Evolutionary conservation across 2,888 invertebrate species (phyloP), one percentile per base, ranked within the genome.

Genomic region (Eupithecia tripunctaria): DNA sequence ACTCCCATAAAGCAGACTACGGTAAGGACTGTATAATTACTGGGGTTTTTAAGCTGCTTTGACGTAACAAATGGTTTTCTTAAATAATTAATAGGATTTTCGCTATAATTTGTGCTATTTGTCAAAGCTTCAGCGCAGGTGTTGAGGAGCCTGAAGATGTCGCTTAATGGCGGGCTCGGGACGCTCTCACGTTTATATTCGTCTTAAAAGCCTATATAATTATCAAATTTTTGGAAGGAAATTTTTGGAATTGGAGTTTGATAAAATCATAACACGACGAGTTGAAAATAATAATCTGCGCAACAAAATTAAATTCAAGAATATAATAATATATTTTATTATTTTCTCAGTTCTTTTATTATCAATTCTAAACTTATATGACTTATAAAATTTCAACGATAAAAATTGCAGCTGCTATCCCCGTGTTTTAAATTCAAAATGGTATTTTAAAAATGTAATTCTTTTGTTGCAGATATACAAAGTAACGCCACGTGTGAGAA

Each of bases 1-100:
- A 76, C 76, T 71, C 76, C 72, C 78, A 67, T 78, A 78, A 81
- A 80, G 80, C 79, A 56, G 56, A 56, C 56, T 56, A 56, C 56
- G 81, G 82, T 81, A 82, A 80, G 81, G 80, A 73, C 71, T 70
- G 72, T 71, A 73, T 79, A 78, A 79, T 79, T 78, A 79, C 76
- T 71, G 70, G 75, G 68, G 70, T 76, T 80, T 79, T 73, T 75
- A 64, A 71, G 71, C 68, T 38, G 32, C 25, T 72, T 74, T 71
- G 67, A 60, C 64, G 64, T 62, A 69, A 62, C 36, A 70, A 67
- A 72, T 70, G 72, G 71, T 72, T 72, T 74, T 69, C 56, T 68
- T 67, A 67, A 43, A 65, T 72, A 72, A 72, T 75, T 70, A 75
- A 75, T 67, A 70, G 47, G 38, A 41, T 70, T 69, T 72, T 70